A percentile compares a stretch with the other conserved stretches of the same genome.
phyloP scores from a whole-genome alignment of 2,797 vertebrate genomes.

The Galago senegalensis region DNA sequence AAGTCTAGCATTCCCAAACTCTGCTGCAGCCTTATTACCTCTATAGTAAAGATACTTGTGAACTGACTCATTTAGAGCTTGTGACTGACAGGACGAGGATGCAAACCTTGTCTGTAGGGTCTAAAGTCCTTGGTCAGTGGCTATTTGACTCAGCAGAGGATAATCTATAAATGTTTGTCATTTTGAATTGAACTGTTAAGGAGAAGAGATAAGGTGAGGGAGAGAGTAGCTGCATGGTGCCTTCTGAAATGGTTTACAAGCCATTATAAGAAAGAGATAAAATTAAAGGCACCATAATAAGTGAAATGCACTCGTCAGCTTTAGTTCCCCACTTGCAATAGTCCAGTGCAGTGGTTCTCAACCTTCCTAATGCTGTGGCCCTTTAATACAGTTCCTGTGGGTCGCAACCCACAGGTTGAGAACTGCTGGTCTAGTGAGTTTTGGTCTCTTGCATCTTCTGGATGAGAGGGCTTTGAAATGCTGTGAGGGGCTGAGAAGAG shows the following conservation, averaged over 20 bases:
- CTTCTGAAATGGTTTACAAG: neutral
- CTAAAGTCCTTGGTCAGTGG: neutral
- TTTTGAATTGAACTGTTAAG: conserved; percentile 39
- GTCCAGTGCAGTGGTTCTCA: too few relatives aligned
- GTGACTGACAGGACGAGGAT: neutral
- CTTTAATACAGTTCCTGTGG: too few relatives aligned
- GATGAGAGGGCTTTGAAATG: neutral
- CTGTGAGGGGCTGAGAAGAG: neutral
- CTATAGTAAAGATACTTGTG: neutral
- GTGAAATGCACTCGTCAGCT: neutral
- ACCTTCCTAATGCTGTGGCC: too few relatives aligned
- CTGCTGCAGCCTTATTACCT: neutral
- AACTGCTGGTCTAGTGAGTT: neutral
- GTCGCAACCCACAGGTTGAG: too few relatives aligned
- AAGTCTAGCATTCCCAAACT: neutral
- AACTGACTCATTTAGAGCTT: neutral
- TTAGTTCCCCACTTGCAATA: neutral
- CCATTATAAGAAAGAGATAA: neutral
- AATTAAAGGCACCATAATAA: neutral
- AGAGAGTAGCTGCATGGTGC: neutral
- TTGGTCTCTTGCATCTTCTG: neutral
- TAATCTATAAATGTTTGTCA: neutral
- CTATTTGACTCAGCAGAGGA: neutral
- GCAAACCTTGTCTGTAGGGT: neutral
- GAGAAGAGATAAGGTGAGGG: neutral